These are phyloP conservation scores for Bradysia coprophila DNA, from an alignment of 1,140 invertebrate species.

Conservation along the genomic window DNA sequence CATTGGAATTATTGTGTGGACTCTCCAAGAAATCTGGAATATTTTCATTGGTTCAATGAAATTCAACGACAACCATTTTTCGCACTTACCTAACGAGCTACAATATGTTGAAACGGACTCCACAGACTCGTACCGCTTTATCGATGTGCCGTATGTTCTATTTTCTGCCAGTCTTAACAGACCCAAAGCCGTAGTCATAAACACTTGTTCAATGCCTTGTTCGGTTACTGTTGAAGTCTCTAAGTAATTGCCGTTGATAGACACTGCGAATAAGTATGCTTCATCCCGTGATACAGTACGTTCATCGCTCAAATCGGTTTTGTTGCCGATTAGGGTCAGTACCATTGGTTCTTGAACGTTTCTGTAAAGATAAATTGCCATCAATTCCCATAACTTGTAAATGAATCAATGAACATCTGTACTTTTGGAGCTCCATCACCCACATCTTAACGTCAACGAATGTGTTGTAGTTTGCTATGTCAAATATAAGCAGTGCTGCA, in stretches of 20 bases:
- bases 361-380: slow-evolving; percentile 24
- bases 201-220: slow-evolving; percentile 49
- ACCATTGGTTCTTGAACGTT: slow-evolving; percentile 59
- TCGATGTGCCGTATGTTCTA: slow-evolving; percentile 22
- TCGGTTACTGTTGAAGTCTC: slow-evolving; percentile 66
- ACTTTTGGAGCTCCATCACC: slow-evolving; percentile 55
- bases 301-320: slow-evolving; percentile 49
- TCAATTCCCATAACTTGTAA: too few species aligned
- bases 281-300: slow-evolving; percentile 43
- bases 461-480: slow-evolving; percentile 53
- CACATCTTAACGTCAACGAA: slow-evolving; percentile 60
- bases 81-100: slow-evolving; percentile 3
- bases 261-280: slow-evolving; percentile 51
- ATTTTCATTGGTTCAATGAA: neutral
- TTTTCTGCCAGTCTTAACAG: slow-evolving; percentile 29
- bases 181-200: slow-evolving; percentile 37
- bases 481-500: slow-evolving; percentile 72
- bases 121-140: slow-evolving; percentile 29
- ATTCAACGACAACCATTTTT: neutral
- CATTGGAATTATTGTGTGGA: slow-evolving; percentile 13
- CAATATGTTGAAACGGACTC: slow-evolving; percentile 20
- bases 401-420: too few species aligned
- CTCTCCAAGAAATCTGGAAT: slow-evolving; percentile 10
- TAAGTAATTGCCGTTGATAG: slow-evolving; percentile 67
- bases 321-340: slow-evolving; percentile 68